Conservation (phyloP, 2,113 vertebrate genomes). For the Erpornis zantholeuca region DNA sequence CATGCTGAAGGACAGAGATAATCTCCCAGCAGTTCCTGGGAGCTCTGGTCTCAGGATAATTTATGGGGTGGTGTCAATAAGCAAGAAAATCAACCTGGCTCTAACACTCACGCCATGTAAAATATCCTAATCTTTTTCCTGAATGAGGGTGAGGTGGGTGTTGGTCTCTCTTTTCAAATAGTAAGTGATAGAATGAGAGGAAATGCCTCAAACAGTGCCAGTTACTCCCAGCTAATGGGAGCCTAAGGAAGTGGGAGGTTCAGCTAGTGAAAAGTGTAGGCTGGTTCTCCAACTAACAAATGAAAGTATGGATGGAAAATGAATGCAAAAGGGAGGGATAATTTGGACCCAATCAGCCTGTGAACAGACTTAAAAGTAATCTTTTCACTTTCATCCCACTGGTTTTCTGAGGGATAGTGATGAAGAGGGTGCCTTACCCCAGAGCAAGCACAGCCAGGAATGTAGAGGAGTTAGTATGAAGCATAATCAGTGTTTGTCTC, state of each 20-base stretch:
- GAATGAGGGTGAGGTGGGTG: neutral
- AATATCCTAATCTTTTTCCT: neutral
- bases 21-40: neutral
- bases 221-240: neutral
- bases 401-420: neutral
- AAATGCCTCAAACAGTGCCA: neutral
- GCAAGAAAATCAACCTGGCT: neutral
- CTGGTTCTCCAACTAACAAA: neutral
- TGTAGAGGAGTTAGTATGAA: neutral
- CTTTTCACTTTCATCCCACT: neutral
- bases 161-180: neutral
- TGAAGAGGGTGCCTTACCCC: neutral
- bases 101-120: neutral
- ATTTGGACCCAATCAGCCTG: neutral
- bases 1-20: neutral
- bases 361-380: neutral
- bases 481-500: neutral
- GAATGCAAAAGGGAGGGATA: neutral
- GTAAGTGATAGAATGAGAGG: neutral
- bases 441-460: neutral
- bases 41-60: neutral
- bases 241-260: neutral
- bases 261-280: neutral
- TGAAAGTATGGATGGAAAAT: neutral
- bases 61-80: neutral